Percentiles rank a stretch among this genome's conserved stretches.
phyloP scores from a whole-genome alignment of 2,888 invertebrate genomes.

The Osedax frankpressi region DNA sequence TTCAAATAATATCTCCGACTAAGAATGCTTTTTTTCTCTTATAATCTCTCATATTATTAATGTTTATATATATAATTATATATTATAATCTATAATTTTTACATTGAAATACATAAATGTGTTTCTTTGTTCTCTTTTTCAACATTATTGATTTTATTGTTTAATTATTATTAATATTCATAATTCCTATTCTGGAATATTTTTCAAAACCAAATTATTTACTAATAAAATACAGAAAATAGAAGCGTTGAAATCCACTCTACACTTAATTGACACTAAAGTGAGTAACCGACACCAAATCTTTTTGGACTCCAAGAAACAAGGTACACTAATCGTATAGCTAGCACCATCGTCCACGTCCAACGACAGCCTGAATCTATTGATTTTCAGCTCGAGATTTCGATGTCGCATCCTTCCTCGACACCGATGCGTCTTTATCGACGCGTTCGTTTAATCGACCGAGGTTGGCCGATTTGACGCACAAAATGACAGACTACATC shows the following conservation, averaged over 20 bases:
- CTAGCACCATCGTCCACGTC: background rate
- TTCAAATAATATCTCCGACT: too few relatives aligned
- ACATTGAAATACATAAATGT: too few relatives aligned
- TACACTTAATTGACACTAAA: conserved; percentile 63
- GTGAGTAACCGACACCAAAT: conserved; percentile 64
- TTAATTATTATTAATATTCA: too few relatives aligned
- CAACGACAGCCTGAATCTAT: background rate
- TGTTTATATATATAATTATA: too few relatives aligned
- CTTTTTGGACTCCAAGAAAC: conserved; percentile 59
- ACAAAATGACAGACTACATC: background rate
- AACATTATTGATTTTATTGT: too few relatives aligned
- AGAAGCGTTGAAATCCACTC: conserved; percentile 59
- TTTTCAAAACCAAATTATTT: too few relatives aligned
- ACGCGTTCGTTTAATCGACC: conserved; percentile 60
- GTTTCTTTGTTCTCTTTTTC: too few relatives aligned
- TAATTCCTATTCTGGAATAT: too few relatives aligned
- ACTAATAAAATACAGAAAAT: conserved; percentile 58
- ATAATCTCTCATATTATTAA: too few relatives aligned
- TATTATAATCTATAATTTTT: too few relatives aligned
- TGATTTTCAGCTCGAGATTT: conserved; percentile 49
- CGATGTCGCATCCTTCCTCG: conserved; percentile 59
- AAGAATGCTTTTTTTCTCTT: too few relatives aligned
- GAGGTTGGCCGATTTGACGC: conserved; percentile 32
- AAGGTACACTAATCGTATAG: conserved; percentile 40
- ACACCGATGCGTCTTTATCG: conserved; percentile 63